Evolutionary conservation across 2,113 vertebrate genomes (phyloP).

Genomic region (Lophura nycthemera): DNA sequence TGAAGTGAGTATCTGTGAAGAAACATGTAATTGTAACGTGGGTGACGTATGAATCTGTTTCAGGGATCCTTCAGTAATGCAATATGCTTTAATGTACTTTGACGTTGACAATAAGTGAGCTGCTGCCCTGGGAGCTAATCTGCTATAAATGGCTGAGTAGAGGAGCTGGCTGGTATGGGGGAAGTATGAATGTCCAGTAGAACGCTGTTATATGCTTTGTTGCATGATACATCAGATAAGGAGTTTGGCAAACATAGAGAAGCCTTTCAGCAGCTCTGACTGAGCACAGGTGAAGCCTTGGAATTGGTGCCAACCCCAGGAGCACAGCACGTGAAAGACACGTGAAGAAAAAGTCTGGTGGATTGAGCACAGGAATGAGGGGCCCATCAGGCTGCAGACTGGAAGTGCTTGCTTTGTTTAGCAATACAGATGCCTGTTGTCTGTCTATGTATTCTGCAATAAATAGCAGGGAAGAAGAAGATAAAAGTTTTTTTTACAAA

Average conservation of each 20-base stretch:
- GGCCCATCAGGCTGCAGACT: background rate
- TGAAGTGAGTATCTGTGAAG: background rate
- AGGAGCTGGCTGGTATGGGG: fast-evolving
- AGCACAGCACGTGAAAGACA: background rate
- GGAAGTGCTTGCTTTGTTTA: background rate
- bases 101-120: background rate
- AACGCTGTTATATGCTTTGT: background rate
- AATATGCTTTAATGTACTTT: background rate
- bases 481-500: background rate
- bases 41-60: background rate
- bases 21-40: background rate
- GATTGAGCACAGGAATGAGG: background rate
- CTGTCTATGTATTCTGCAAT: background rate
- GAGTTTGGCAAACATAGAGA: background rate
- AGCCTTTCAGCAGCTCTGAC: background rate
- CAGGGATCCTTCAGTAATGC: background rate
- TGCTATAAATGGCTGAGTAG: fast-evolving
- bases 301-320: background rate
- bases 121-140: background rate
- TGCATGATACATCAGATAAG: fast-evolving
- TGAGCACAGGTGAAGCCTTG: background rate
- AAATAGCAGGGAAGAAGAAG: background rate
- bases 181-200: background rate
- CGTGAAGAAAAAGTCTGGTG: background rate
- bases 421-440: background rate